These are phyloP conservation scores for Hydropotes inermis DNA, from an alignment of 2,113 vertebrate species.

Conservation along the genomic window DNA sequence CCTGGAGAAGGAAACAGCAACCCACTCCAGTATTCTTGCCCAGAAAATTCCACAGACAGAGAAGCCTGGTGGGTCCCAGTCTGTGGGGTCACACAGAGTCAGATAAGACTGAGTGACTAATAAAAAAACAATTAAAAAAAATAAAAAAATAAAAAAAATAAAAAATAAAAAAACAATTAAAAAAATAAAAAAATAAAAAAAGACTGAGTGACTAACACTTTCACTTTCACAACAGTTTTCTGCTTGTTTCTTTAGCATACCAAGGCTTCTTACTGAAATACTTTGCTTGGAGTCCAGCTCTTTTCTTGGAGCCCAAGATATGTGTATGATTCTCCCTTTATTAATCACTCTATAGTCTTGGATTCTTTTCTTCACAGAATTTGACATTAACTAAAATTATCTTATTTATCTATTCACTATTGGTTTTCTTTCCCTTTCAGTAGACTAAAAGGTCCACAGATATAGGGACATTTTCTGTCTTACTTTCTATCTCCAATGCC, in stretches of 20 bases:
- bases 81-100: neutral
- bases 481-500: neutral
- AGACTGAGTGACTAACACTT: neutral
- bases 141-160: too few species aligned
- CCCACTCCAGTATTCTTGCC: neutral
- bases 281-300: neutral
- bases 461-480: neutral
- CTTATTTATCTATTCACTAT: neutral
- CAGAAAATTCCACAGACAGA: neutral
- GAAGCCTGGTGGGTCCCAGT: neutral
- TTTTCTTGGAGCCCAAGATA: neutral
- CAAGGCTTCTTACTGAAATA: neutral
- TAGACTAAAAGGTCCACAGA: neutral
- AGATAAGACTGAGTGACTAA: neutral
- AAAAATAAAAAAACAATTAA: too few species aligned
- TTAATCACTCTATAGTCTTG: neutral
- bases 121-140: too few species aligned
- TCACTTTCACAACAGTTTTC: rapidly evolving
- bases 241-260: neutral
- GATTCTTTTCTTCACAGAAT: neutral
- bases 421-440: neutral
- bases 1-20: neutral
- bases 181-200: too few species aligned
- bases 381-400: neutral
- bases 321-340: neutral